These are phyloP conservation scores for Homarus gammarus DNA, from an alignment of 2,888 invertebrate species.

Conservation along the genomic window DNA sequence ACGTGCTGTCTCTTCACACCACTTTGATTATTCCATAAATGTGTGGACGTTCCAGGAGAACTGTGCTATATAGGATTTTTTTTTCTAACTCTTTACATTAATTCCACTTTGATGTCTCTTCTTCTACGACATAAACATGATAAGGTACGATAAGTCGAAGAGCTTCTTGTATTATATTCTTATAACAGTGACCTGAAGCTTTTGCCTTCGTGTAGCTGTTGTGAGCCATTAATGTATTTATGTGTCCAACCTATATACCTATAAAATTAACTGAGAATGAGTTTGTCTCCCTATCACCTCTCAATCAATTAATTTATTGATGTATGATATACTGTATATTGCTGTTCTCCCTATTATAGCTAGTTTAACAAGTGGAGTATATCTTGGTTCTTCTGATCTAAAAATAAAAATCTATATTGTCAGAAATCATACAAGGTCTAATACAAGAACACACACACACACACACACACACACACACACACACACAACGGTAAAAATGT, in stretches of 20 bases:
- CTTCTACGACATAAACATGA: neutral
- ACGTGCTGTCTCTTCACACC: too few relatives aligned
- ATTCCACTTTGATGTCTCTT: neutral
- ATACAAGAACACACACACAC: too few relatives aligned
- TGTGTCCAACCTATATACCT: constrained; percentile 7
- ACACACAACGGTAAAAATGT: too few relatives aligned
- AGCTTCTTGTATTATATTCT: constrained; percentile 7
- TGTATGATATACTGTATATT: too few relatives aligned
- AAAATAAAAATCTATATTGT: too few relatives aligned
- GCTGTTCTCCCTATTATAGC: neutral
- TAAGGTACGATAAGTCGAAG: neutral
- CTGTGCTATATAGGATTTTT: neutral
- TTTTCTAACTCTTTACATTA: neutral
- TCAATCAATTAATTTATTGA: too few relatives aligned
- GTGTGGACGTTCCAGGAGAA: neutral
- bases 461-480: neutral
- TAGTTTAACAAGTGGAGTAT: neutral
- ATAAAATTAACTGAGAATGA: neutral
- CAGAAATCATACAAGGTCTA: too few relatives aligned
- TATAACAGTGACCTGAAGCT: neutral
- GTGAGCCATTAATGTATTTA: constrained; percentile 11
- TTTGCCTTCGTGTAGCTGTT: neutral
- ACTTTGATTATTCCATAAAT: neutral
- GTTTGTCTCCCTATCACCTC: too few relatives aligned
- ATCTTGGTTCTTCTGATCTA: too few relatives aligned